phyloP scores from a whole-genome alignment of 2,797 vertebrate genomes.

The Chloroceryle amazona region DNA sequence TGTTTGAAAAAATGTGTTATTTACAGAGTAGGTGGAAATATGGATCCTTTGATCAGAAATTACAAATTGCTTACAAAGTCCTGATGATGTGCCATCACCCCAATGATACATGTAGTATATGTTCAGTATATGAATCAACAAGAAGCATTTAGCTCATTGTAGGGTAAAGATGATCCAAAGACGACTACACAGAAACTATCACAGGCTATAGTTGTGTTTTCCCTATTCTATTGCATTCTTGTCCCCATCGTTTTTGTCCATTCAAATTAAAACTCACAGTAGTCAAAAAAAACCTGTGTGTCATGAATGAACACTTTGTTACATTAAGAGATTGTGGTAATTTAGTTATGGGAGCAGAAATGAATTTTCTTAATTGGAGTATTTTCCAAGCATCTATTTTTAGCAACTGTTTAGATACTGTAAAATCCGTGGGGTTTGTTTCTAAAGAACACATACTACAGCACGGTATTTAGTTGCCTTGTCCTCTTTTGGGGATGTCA shows the following conservation, averaged over 20 bases:
- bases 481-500: background rate
- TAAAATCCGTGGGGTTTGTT: background rate
- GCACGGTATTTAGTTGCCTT: background rate
- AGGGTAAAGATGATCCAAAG: background rate
- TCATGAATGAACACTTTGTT: background rate
- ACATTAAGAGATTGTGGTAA: background rate
- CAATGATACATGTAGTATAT: too few relatives aligned
- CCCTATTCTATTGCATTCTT: background rate
- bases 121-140: background rate
- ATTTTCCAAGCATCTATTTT: background rate
- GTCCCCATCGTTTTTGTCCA: background rate
- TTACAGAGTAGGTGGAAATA: background rate
- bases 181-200: background rate
- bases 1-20: background rate
- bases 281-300: background rate
- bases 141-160: background rate
- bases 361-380: background rate
- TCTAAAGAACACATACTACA: background rate
- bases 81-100: background rate
- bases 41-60: background rate
- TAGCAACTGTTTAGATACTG: background rate
- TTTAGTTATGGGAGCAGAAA: background rate
- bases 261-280: background rate
- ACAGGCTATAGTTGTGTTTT: rapidly evolving
- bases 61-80: background rate